phyloP scores from a whole-genome alignment of 2,797 vertebrate genomes.

The Tachyglossus aculeatus region DNA sequence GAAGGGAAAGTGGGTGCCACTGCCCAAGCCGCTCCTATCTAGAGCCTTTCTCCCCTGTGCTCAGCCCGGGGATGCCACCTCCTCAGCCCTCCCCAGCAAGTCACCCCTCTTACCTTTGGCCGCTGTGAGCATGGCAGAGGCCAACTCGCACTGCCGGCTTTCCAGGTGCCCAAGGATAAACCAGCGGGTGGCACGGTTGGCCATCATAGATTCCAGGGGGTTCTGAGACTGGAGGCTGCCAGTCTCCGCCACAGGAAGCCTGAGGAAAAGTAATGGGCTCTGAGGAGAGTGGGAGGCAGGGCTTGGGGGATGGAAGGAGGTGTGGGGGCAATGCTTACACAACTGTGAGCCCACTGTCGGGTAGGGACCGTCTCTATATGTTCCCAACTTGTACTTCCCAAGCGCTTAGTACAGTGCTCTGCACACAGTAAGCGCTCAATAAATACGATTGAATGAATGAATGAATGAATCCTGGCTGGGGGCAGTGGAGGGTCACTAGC shows the following conservation, averaged over 20 bases:
- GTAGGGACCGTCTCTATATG: too few species aligned
- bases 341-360: too few species aligned
- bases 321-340: too few species aligned
- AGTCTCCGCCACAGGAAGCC: slow-evolving; percentile 65
- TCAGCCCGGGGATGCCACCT: not conserved
- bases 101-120: slow-evolving; percentile 64
- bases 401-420: too few species aligned
- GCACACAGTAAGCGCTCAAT: too few species aligned
- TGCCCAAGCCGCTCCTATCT: too few species aligned
- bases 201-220: slow-evolving; percentile 61
- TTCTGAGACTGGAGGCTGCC: slow-evolving; percentile 49
- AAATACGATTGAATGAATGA: too few species aligned
- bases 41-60: not conserved
- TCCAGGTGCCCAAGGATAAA: slow-evolving; percentile 74
- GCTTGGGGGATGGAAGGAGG: too few species aligned
- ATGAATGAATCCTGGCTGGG: too few species aligned
- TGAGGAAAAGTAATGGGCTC: not conserved
- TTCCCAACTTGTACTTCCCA: too few species aligned
- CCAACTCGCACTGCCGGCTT: slow-evolving; percentile 73
- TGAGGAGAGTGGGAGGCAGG: not conserved
- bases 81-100: not conserved
- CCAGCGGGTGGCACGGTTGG: slow-evolving; percentile 71
- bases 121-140: slow-evolving; percentile 70
- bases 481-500: too few species aligned
- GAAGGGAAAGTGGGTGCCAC: too few species aligned